These are phyloP conservation scores for Xiphophorus couchianus DNA, from an alignment of 2,113 vertebrate species.

Conservation along the genomic window DNA sequence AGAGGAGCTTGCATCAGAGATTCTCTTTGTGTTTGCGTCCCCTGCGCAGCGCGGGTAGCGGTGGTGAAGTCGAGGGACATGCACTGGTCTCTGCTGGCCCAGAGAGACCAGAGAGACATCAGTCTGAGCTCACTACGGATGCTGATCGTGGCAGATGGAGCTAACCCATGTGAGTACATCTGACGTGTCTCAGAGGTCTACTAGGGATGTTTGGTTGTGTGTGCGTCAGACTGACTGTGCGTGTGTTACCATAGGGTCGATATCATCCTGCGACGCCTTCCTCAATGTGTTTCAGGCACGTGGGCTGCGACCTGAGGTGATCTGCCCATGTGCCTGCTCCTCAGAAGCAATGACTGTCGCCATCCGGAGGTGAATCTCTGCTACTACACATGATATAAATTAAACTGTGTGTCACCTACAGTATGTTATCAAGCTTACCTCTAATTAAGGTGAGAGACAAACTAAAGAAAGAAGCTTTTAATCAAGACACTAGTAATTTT, in stretches of 20 bases:
- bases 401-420: conserved; percentile 16
- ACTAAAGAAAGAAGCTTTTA: conserved; percentile 13
- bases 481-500: conserved; percentile 7
- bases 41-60: conserved; percentile 83
- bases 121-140: conserved; percentile 92
- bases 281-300: conserved; percentile 94
- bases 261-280: conserved; percentile 97
- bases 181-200: conserved; percentile 21
- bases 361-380: conserved; percentile 86
- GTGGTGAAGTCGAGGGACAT: conserved; percentile 97
- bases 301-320: conserved; percentile 92
- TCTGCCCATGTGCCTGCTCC: conserved; percentile 94
- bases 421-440: conserved; percentile 18
- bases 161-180: conserved; percentile 92
- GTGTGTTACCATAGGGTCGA: conserved; percentile 85
- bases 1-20: conserved; percentile 19
- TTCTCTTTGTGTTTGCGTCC: conserved; percentile 40
- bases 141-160: conserved; percentile 94
- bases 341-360: conserved; percentile 93
- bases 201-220: conserved; percentile 19
- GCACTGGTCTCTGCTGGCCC: conserved; percentile 97
- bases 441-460: neutral
- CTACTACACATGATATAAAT: conserved; percentile 46
- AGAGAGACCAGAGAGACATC: conserved; percentile 92
- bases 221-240: conserved; percentile 9